Evolutionary conservation across 2,797 vertebrate genomes (phyloP).

Genomic region (Crypturellus tataupa): DNA sequence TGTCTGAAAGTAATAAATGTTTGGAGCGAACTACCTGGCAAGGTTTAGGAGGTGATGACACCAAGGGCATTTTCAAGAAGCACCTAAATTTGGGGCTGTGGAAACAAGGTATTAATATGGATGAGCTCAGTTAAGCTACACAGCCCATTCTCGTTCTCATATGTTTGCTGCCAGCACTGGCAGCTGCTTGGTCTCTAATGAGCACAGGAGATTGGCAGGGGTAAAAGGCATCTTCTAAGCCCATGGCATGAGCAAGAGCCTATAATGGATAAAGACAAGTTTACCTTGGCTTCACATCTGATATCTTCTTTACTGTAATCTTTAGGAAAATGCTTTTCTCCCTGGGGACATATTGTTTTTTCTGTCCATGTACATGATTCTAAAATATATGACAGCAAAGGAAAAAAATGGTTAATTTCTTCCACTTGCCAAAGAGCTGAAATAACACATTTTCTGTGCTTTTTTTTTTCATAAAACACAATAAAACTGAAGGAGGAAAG

Average conservation of each 20-base stretch:
- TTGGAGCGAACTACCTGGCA: conserved; percentile 43
- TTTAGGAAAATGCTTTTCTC: not conserved
- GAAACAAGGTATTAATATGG: not conserved
- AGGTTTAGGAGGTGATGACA: conserved; percentile 51
- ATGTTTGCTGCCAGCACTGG: not conserved
- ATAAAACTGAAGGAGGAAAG: not conserved
- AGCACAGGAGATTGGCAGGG: not conserved
- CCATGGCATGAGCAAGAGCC: not conserved
- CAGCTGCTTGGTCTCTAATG: conserved; percentile 7
- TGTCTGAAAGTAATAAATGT: conserved; percentile 65
- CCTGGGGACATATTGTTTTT: not conserved
- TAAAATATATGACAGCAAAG: not conserved
- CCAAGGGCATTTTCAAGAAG: conserved; percentile 9
- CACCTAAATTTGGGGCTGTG: not conserved
- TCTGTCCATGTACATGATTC: fast-evolving
- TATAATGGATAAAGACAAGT: not conserved
- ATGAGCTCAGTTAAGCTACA: conserved; percentile 22
- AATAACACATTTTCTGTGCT: not conserved
- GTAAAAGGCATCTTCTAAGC: not conserved
- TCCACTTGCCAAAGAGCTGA: not conserved
- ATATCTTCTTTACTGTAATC: not conserved
- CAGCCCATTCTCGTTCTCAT: not conserved
- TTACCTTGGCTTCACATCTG: not conserved
- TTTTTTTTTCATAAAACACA: not conserved
- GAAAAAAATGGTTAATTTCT: not conserved